These are phyloP conservation scores for Theodoxus fluviatilis DNA, from an alignment of 2,888 invertebrate genomes.

Conservation along the genomic window DNA sequence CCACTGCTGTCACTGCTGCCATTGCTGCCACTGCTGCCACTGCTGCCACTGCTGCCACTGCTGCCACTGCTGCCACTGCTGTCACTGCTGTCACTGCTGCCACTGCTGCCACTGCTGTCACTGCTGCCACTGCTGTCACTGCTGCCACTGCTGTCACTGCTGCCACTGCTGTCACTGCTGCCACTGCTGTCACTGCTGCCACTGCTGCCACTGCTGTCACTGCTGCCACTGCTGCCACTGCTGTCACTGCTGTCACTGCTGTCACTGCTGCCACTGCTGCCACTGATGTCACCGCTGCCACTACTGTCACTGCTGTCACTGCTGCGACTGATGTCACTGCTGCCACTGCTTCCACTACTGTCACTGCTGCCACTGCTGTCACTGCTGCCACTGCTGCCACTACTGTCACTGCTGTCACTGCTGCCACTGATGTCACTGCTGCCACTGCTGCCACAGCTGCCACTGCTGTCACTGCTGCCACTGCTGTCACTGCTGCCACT, in stretches of 20 bases:
- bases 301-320: constrained; percentile 20
- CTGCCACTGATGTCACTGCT: too few relatives aligned
- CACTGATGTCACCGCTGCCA: too few relatives aligned
- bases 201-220: constrained; percentile 20
- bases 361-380: too few relatives aligned
- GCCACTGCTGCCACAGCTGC: too few relatives aligned
- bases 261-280: not conserved
- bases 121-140: constrained; percentile 1
- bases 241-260: not conserved
- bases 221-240: constrained; percentile 3
- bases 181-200: not conserved
- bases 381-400: too few relatives aligned
- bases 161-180: constrained; percentile 5
- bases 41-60: constrained; percentile 19
- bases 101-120: constrained; percentile 7
- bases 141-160: constrained; percentile 13
- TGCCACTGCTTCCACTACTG: constrained; percentile 24
- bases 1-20: constrained; percentile 14
- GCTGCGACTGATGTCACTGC: too few relatives aligned
- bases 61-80: constrained; percentile 17
- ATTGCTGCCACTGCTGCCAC: constrained; percentile 15
- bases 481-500: too few relatives aligned
- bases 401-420: too few relatives aligned
- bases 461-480: too few relatives aligned
- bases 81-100: constrained; percentile 10